phyloP scores from a whole-genome alignment of 2,113 vertebrate genomes.

The Prolemur simus region DNA sequence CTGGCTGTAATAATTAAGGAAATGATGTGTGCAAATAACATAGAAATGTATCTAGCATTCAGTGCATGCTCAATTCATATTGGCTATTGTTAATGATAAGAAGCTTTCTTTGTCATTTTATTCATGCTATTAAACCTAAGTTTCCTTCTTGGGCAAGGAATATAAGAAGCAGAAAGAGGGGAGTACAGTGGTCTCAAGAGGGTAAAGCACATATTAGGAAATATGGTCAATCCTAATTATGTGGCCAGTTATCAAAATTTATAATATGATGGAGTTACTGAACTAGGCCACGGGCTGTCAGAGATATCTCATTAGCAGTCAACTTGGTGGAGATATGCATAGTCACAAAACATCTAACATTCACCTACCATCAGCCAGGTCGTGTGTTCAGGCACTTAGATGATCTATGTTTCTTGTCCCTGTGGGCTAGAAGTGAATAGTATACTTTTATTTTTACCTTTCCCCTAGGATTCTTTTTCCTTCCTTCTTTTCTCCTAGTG shows the following conservation, averaged over 20 bases:
- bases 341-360: not conserved
- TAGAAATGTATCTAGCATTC: not conserved
- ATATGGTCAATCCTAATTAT: not conserved
- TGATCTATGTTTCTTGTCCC: not conserved
- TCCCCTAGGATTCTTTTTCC: not conserved
- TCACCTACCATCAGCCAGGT: not conserved
- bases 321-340: not conserved
- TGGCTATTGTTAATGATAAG: not conserved
- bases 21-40: not conserved
- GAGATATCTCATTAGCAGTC: not conserved
- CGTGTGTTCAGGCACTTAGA: not conserved
- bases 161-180: not conserved
- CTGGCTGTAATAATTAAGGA: not conserved
- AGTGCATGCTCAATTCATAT: not conserved
- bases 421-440: not conserved
- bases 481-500: not conserved
- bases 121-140: not conserved
- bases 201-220: not conserved
- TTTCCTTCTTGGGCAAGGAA: not conserved
- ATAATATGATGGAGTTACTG: not conserved
- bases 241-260: not conserved
- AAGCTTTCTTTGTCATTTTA: constrained; percentile 11
- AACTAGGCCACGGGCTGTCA: not conserved
- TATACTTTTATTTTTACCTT: not conserved
- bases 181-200: not conserved